A percentile compares a stretch with the other conserved stretches of the same genome.
Evolutionary conservation across 2,888 invertebrate genomes (phyloP).

Genomic region (Dynastes hyllus): DNA sequence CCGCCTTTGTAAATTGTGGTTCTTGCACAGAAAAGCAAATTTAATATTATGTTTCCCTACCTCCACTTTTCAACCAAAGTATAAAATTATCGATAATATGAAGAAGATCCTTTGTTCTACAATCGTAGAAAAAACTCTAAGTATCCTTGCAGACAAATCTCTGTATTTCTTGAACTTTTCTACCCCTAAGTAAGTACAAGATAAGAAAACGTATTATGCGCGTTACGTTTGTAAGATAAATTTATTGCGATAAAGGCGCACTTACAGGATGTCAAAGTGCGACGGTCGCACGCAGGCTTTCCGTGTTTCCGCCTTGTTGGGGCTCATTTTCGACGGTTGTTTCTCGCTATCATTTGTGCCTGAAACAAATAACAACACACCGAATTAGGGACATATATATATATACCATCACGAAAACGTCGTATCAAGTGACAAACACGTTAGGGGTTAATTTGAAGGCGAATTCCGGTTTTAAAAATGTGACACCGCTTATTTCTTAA

Average conservation of each 20-base stretch:
- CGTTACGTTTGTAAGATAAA: constrained; percentile 20
- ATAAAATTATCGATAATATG: too few species aligned
- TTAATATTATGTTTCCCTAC: too few species aligned
- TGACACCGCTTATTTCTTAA: background rate
- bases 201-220: constrained; percentile 32
- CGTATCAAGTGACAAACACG: constrained; percentile 12
- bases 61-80: too few species aligned
- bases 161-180: background rate
- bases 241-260: constrained; percentile 44
- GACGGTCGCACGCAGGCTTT: constrained; percentile 60
- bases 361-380: constrained; percentile 44
- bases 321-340: constrained; percentile 62
- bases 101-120: too few species aligned
- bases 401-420: background rate
- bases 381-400: constrained; percentile 5
- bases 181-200: background rate
- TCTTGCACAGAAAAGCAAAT: too few species aligned
- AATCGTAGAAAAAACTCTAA: too few species aligned
- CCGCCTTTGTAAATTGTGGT: too few species aligned
- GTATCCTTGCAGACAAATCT: background rate
- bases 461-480: background rate
- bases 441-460: constrained; percentile 5
- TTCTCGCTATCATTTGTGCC: constrained; percentile 38
- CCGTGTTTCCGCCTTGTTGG: constrained; percentile 62
- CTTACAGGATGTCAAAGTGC: constrained; percentile 61